Percentiles rank a stretch among this genome's conserved stretches.
Conservation (phyloP, 2,797 vertebrate genomes). For the Enteromius treurensis region DNA sequence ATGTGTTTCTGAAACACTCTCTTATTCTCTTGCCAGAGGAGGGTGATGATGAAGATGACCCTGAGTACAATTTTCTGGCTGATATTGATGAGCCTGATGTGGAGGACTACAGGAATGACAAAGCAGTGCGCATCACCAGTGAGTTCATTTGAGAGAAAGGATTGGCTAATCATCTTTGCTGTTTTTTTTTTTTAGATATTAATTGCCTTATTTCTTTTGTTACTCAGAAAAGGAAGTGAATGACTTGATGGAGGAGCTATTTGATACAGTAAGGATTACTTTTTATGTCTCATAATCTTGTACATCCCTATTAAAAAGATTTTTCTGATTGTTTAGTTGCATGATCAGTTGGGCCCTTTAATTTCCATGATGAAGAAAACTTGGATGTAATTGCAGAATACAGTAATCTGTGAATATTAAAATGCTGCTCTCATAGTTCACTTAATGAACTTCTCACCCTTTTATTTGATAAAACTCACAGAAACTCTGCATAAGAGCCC, state of each 20-base stretch:
- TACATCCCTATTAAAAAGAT: neutral
- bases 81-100: conserved; percentile 91
- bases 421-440: neutral
- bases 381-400: neutral
- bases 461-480: neutral
- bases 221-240: conserved; percentile 94
- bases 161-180: neutral
- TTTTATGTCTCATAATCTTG: neutral
- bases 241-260: conserved; percentile 95
- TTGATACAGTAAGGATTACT: conserved; percentile 86
- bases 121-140: conserved; percentile 96
- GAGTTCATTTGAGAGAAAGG: conserved; percentile 55
- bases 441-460: neutral
- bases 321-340: neutral
- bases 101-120: conserved; percentile 95
- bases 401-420: neutral
- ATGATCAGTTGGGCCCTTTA: neutral
- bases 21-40: conserved; percentile 78
- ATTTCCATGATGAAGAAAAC: neutral
- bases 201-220: conserved; percentile 44
- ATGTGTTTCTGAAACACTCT: neutral
- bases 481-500: neutral
- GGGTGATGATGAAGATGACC: conserved; percentile 94
- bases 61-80: conserved; percentile 95
- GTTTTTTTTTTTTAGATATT: neutral